These are phyloP conservation scores for Otus sunia DNA, from an alignment of 2,113 vertebrate genomes.

Conservation along the genomic window DNA sequence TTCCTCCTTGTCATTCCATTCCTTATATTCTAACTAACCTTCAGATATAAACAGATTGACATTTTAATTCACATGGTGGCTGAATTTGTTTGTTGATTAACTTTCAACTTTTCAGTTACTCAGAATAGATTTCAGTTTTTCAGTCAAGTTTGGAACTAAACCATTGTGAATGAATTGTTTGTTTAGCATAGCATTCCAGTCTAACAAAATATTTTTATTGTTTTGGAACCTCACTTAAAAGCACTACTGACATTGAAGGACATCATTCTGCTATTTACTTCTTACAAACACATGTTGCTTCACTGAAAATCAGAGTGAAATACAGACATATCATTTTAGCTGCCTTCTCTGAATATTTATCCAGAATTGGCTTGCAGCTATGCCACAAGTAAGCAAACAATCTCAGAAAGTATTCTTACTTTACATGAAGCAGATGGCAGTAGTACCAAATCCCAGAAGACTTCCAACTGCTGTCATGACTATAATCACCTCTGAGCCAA, in stretches of 20 bases:
- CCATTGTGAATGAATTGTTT: not conserved
- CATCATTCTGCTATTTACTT: not conserved
- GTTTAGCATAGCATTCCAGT: not conserved
- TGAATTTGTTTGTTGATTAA: not conserved
- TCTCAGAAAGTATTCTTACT: not conserved
- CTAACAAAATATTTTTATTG: not conserved
- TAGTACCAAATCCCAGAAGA: not conserved
- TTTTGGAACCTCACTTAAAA: not conserved
- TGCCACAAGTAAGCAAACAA: not conserved
- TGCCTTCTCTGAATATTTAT: not conserved
- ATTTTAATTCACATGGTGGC: not conserved
- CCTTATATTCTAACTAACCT: not conserved
- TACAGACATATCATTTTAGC: not conserved
- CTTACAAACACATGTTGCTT: not conserved
- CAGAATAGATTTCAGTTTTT: not conserved
- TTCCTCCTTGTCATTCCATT: not conserved
- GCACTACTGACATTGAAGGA: not conserved
- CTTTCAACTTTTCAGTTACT: not conserved
- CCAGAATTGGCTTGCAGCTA: not conserved
- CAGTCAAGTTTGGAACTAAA: not conserved
- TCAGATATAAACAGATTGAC: not conserved
- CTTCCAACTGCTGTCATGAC: not conserved
- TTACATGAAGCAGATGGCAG: not conserved
- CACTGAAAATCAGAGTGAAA: not conserved
- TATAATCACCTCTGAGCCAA: not conserved